Percentiles rank a stretch among this genome's conserved stretches.
phyloP scores from a whole-genome alignment of 2,797 vertebrate genomes.

The Pseudopleuronectes americanus region DNA sequence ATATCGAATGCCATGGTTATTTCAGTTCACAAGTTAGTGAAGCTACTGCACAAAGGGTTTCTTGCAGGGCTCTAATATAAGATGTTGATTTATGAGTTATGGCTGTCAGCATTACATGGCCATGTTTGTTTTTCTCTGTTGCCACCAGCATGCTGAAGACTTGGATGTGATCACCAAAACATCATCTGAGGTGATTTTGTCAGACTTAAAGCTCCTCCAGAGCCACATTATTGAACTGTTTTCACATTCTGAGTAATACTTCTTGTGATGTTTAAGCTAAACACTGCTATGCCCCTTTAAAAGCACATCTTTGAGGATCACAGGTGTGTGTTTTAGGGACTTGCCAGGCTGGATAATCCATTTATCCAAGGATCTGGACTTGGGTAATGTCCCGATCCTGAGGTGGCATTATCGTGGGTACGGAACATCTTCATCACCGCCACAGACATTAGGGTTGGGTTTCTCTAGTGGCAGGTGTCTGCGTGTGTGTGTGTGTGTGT shows the following conservation, averaged over 20 bases:
- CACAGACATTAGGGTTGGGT: conserved; percentile 31
- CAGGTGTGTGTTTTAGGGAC: background rate
- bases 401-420: conserved; percentile 10
- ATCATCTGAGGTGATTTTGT: background rate
- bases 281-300: background rate
- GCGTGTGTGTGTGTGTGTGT: conserved; percentile 15
- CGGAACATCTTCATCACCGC: conserved; percentile 31
- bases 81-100: too few species aligned
- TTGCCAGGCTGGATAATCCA: conserved; percentile 1
- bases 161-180: background rate
- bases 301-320: background rate
- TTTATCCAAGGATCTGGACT: conserved; percentile 17
- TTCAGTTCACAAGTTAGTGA: too few species aligned
- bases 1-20: too few species aligned
- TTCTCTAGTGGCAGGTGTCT: conserved; percentile 55
- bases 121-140: too few species aligned
- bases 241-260: too few species aligned
- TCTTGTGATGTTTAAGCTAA: background rate
- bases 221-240: background rate
- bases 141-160: background rate
- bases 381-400: conserved; percentile 19
- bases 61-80: too few species aligned
- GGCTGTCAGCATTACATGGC: too few species aligned
- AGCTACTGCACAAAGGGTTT: too few species aligned
- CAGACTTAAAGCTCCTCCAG: background rate